Conservation (phyloP, 2,113 vertebrate genomes). For the Tragulus kanchil region DNA sequence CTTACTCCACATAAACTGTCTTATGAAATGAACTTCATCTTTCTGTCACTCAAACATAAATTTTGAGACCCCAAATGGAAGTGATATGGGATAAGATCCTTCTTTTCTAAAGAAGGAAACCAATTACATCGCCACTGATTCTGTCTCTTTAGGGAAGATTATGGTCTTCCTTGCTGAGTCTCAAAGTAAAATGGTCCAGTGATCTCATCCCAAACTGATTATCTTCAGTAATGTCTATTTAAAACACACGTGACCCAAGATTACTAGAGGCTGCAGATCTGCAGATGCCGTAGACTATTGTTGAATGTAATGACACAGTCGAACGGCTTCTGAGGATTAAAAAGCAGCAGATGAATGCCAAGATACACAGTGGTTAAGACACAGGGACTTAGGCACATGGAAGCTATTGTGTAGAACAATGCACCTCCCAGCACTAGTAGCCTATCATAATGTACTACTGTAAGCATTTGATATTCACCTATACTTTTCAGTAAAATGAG, state of each 20-base stretch:
- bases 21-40: conserved; percentile 19
- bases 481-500: not conserved
- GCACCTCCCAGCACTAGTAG: not conserved
- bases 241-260: conserved; percentile 47
- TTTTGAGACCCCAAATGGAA: conserved; percentile 46
- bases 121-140: conserved; percentile 42
- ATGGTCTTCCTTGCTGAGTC: conserved; percentile 58
- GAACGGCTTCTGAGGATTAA: not conserved
- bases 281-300: not conserved
- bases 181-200: conserved; percentile 50
- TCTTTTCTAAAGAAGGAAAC: conserved; percentile 56
- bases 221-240: conserved; percentile 45
- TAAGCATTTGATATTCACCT: not conserved
- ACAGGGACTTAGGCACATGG: not conserved
- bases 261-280: conserved; percentile 8
- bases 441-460: rapidly evolving
- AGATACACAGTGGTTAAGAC: conserved; percentile 23
- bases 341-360: conserved; percentile 5
- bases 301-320: conserved; percentile 17
- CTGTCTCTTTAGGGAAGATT: conserved; percentile 67
- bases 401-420: not conserved
- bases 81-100: not conserved
- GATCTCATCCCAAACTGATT: conserved; percentile 61
- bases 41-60: conserved; percentile 25
- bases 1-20: conserved; percentile 29